phyloP scores from a whole-genome alignment of 1,140 invertebrate genomes.

The Drosophila serrata region DNA sequence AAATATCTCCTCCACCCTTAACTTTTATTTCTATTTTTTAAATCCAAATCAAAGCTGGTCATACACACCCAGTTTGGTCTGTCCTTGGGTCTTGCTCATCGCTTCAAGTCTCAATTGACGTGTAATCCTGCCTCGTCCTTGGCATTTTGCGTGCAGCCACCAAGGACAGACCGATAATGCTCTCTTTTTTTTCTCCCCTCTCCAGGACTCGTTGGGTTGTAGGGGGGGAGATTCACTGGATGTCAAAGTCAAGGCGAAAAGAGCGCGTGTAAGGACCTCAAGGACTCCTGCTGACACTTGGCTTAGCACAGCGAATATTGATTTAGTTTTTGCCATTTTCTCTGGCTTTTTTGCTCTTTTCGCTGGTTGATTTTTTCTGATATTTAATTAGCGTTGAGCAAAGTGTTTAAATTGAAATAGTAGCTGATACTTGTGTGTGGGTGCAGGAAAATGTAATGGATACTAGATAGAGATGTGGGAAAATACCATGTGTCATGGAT shows the following conservation, averaged over 20 bases:
- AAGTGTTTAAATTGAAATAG: slow-evolving; percentile 60
- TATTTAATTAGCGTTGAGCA: slow-evolving; percentile 70
- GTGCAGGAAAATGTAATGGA: not conserved
- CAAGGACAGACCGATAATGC: slow-evolving; percentile 68
- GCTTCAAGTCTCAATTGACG: slow-evolving; percentile 70
- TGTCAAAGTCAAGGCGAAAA: slow-evolving; percentile 80
- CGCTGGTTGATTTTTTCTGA: slow-evolving; percentile 16
- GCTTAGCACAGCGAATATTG: slow-evolving; percentile 63
- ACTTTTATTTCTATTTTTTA: slow-evolving; percentile 3
- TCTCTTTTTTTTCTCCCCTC: slow-evolving; percentile 23
- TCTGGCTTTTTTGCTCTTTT: slow-evolving; percentile 3
- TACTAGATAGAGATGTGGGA: not conserved
- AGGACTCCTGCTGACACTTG: slow-evolving; percentile 61
- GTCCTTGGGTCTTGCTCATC: slow-evolving; percentile 63
- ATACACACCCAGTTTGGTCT: slow-evolving; percentile 49
- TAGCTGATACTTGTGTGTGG: slow-evolving; percentile 30
- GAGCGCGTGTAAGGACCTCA: slow-evolving; percentile 60
- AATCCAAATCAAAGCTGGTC: slow-evolving; percentile 37
- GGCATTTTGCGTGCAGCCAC: slow-evolving; percentile 70
- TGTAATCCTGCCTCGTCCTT: slow-evolving; percentile 81
- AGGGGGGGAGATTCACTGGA: slow-evolving; percentile 50
- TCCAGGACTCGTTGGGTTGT: slow-evolving; percentile 2
- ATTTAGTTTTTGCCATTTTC: slow-evolving; percentile 67
- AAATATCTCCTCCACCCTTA: not conserved
- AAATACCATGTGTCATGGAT: slow-evolving; percentile 1